Conservation (phyloP, 2,113 vertebrate genomes). For the Dipodomys spectabilis region DNA sequence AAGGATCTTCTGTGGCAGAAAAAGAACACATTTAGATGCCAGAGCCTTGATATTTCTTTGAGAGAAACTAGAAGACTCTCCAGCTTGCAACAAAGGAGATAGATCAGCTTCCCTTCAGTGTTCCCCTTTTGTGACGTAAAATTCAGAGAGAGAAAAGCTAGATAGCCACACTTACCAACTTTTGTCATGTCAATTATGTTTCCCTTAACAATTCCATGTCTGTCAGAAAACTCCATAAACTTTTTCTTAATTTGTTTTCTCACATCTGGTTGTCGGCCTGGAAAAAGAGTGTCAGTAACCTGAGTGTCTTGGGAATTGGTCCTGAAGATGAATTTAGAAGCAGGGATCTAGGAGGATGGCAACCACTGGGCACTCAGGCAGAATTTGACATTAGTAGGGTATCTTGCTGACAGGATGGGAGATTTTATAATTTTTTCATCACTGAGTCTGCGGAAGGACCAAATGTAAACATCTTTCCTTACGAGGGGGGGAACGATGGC, state of each 20-base stretch:
- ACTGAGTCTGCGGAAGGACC: neutral
- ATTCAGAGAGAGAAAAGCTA: neutral
- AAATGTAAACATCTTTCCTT: neutral
- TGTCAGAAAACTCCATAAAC: neutral
- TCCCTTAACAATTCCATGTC: neutral
- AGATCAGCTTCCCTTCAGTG: neutral
- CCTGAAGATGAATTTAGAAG: neutral
- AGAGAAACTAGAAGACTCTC: neutral
- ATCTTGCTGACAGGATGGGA: neutral
- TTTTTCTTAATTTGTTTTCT: neutral
- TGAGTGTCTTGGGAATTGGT: neutral
- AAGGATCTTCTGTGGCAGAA: slow-evolving; percentile 61
- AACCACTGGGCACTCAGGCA: neutral
- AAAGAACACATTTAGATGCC: neutral
- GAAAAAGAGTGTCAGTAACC: neutral
- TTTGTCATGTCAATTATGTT: slow-evolving; percentile 29
- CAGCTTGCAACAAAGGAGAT: neutral
- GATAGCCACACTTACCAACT: neutral
- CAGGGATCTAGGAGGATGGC: rapidly evolving
- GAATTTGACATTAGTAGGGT: neutral
- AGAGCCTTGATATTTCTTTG: neutral
- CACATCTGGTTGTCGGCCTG: neutral
- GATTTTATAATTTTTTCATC: neutral
- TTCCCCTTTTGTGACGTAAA: neutral
- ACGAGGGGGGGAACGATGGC: neutral